A percentile compares a stretch with the other conserved stretches of the same genome.
These are phyloP conservation scores for Corythornis cristatus DNA, from an alignment of 2,113 vertebrate species.

Conservation along the genomic window DNA sequence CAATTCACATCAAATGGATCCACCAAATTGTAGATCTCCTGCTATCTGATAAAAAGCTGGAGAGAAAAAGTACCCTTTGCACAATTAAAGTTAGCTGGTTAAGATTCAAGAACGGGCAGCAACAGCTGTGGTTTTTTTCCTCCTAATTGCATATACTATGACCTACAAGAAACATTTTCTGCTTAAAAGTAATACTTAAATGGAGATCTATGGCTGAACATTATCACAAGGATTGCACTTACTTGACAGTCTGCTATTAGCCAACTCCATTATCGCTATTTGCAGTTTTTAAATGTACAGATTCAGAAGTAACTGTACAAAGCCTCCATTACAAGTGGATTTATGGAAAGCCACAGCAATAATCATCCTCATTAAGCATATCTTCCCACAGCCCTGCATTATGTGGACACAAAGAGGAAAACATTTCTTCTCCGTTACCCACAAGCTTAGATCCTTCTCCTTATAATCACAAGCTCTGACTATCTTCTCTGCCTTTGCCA, in stretches of 20 bases:
- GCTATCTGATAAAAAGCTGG: background rate
- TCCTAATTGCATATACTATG: conserved; percentile 15
- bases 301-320: conserved; percentile 68
- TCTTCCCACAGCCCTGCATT: conserved; percentile 67
- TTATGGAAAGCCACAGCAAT: conserved; percentile 72
- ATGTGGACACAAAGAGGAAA: conserved; percentile 66
- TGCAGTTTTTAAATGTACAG: conserved; percentile 70
- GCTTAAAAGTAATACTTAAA: conserved; percentile 65
- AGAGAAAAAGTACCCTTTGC: background rate
- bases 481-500: conserved; percentile 10
- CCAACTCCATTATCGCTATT: conserved; percentile 69
- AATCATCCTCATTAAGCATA: conserved; percentile 70
- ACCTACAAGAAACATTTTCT: conserved; percentile 62
- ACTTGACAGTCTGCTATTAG: conserved; percentile 68
- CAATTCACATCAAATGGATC: conserved; percentile 22
- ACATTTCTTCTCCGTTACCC: conserved; percentile 61
- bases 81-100: conserved; percentile 14
- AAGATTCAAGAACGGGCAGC: background rate
- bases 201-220: conserved; percentile 59
- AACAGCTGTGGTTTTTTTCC: background rate
- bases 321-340: conserved; percentile 71
- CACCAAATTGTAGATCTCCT: background rate
- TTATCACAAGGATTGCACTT: conserved; percentile 64
- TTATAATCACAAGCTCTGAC: conserved; percentile 35
- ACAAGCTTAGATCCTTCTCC: conserved; percentile 55